These are phyloP conservation scores for Calonectris borealis DNA, from an alignment of 2,113 vertebrate genomes.

Conservation along the genomic window DNA sequence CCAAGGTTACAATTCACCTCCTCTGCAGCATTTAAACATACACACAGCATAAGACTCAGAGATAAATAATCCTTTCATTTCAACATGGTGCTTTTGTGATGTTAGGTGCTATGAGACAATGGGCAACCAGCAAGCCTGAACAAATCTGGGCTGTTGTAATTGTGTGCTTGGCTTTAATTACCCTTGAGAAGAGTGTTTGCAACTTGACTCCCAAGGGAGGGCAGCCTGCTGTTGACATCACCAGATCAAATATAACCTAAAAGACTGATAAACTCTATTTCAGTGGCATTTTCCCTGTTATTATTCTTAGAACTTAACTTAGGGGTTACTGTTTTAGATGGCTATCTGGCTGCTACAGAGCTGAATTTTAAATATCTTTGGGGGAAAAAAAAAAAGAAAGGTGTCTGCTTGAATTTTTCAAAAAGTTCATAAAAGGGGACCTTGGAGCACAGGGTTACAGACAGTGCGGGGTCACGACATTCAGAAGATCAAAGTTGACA, in stretches of 20 bases:
- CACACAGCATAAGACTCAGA: neutral
- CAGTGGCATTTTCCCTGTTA: neutral
- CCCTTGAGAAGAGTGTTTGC: slow-evolving; percentile 62
- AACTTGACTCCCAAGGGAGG: slow-evolving; percentile 66
- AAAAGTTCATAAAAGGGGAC: neutral
- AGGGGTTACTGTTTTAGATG: neutral
- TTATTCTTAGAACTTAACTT: neutral
- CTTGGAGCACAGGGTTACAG: neutral
- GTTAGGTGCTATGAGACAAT: slow-evolving; percentile 53
- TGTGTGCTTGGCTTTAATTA: slow-evolving; percentile 71
- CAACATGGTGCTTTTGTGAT: slow-evolving; percentile 37
- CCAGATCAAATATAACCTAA: slow-evolving; percentile 69
- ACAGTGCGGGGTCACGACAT: neutral
- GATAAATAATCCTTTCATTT: slow-evolving; percentile 69
- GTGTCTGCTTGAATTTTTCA: neutral
- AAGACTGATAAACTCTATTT: slow-evolving; percentile 48
- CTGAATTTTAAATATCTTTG: neutral
- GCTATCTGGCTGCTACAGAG: neutral
- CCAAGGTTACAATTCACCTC: slow-evolving; percentile 17
- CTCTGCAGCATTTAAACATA: slow-evolving; percentile 8
- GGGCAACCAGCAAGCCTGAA: slow-evolving; percentile 52
- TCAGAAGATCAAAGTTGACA: slow-evolving; percentile 6
- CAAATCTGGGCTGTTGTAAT: slow-evolving; percentile 64
- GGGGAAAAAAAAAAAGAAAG: neutral
- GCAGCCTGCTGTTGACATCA: slow-evolving; percentile 59